Conservation (phyloP, 1,140 invertebrate species). For the Temnothorax curvispinosus region DNA sequence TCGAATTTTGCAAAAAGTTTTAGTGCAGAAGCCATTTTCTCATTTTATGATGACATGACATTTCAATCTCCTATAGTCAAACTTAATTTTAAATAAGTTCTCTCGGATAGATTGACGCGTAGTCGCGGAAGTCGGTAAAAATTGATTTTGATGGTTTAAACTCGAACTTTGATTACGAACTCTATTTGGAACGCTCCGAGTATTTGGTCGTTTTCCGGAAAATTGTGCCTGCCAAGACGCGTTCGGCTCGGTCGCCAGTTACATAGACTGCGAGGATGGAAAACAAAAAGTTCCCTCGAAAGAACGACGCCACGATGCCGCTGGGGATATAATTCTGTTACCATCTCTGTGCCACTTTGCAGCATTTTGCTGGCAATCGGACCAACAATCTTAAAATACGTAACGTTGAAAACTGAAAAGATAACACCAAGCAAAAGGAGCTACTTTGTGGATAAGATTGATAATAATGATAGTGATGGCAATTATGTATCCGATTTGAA, state of each 20-base stretch:
- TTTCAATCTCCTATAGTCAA: background rate
- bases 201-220: conserved; percentile 28
- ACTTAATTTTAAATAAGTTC: conserved; percentile 32
- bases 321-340: conserved; percentile 29
- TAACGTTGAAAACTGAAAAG: background rate
- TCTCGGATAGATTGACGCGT: background rate
- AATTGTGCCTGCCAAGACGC: conserved; percentile 41
- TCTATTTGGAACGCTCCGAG: background rate
- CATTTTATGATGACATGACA: background rate
- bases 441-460: background rate
- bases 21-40: background rate
- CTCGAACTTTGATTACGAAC: conserved; percentile 46
- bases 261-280: conserved; percentile 5
- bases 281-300: conserved; percentile 44
- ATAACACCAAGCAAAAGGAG: background rate
- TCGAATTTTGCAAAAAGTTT: background rate
- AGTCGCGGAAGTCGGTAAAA: conserved; percentile 10
- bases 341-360: background rate
- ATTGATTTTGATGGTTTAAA: conserved; percentile 32
- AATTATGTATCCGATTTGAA: background rate
- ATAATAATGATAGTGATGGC: background rate
- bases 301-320: conserved; percentile 19
- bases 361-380: conserved; percentile 10
- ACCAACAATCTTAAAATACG: background rate
- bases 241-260: conserved; percentile 16